A percentile compares a stretch with the other conserved stretches of the same genome.
These are phyloP conservation scores for Guaruba guarouba DNA, from an alignment of 2,113 vertebrate species.

Conservation along the genomic window DNA sequence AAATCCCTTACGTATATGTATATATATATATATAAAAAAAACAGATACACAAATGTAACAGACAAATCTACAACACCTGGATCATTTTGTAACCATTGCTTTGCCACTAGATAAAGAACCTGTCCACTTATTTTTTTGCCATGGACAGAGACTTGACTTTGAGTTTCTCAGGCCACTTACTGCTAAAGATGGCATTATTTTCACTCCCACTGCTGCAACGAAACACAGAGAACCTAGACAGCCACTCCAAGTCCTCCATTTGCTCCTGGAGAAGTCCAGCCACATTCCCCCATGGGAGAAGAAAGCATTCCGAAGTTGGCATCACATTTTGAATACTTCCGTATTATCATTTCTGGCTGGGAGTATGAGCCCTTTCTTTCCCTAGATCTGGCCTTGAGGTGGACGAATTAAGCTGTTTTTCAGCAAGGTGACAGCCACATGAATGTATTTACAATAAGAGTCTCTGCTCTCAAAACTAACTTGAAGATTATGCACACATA, in stretches of 20 bases:
- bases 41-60: fast-evolving
- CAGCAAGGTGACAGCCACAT: not conserved
- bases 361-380: not conserved
- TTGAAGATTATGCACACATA: not conserved
- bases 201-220: not conserved
- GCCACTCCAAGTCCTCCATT: not conserved
- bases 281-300: not conserved
- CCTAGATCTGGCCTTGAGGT: not conserved
- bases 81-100: not conserved
- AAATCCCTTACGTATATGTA: not conserved
- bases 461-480: not conserved
- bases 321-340: fast-evolving
- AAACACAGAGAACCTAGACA: not conserved
- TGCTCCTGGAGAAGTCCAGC: not conserved
- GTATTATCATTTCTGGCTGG: not conserved
- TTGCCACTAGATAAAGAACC: not conserved
- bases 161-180: not conserved
- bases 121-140: not conserved
- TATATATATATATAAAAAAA: not conserved
- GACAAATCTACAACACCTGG: not conserved
- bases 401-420: not conserved
- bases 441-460: not conserved
- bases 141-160: not conserved
- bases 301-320: not conserved
- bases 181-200: not conserved